phyloP scores from a whole-genome alignment of 2,797 vertebrate genomes.

The Fistularia tabacaria region DNA sequence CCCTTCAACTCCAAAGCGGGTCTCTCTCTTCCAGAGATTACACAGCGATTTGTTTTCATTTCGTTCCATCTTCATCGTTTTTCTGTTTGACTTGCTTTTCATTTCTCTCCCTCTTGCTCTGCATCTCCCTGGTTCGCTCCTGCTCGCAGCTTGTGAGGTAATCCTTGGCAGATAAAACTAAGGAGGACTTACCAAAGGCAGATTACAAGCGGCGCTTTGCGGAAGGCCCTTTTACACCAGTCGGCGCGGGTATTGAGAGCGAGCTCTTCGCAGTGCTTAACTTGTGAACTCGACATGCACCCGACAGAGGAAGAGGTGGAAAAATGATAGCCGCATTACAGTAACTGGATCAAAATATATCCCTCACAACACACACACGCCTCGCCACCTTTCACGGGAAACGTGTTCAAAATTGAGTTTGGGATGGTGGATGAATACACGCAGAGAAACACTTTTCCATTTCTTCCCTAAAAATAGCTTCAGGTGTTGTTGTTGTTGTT shows the following conservation, averaged over 20 bases:
- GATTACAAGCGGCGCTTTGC: conserved; percentile 78
- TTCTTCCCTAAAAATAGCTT: conserved; percentile 5
- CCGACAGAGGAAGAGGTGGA: conserved; percentile 64
- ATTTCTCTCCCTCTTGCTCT: conserved; percentile 63
- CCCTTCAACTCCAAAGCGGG: conserved; percentile 73
- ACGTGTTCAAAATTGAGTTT: conserved; percentile 15
- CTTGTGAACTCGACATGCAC: conserved; percentile 71
- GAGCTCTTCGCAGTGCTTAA: conserved; percentile 76
- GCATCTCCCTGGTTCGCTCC: conserved; percentile 65
- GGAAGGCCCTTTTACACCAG: conserved; percentile 73
- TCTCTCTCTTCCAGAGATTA: conserved; percentile 72
- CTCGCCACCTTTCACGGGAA: conserved; percentile 8
- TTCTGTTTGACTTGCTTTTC: conserved; percentile 68
- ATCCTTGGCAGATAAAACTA: conserved; percentile 81
- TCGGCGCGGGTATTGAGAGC: conserved; percentile 68
- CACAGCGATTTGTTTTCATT: conserved; percentile 78
- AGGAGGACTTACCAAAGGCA: conserved; percentile 80
- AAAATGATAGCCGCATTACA: conserved; percentile 72
- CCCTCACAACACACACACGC: conserved; percentile 40
- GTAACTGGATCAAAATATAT: conserved; percentile 69
- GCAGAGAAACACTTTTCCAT: neutral
- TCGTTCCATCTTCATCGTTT: conserved; percentile 69
- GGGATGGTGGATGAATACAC: conserved; percentile 6
- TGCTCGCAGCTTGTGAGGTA: conserved; percentile 75
- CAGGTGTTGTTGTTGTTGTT: conserved; percentile 3